These are phyloP conservation scores for Caenorhabditis sulstoni DNA, from an alignment of 2,888 invertebrate species.

Conservation along the genomic window DNA sequence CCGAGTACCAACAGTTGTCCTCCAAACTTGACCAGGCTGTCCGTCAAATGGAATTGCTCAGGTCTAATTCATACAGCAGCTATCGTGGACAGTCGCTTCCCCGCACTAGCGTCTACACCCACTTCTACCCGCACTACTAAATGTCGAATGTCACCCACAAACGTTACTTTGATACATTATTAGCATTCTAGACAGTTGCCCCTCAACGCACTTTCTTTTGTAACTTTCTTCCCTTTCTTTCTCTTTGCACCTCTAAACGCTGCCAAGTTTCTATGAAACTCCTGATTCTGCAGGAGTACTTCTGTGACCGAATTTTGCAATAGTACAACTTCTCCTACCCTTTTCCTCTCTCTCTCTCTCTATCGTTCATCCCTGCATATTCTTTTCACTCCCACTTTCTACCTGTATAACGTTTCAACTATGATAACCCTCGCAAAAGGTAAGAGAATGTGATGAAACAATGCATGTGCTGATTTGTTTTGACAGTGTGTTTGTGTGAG, in stretches of 20 bases:
- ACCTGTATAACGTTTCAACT: conserved; percentile 43
- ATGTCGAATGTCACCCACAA: conserved; percentile 17
- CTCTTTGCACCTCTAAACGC: conserved; percentile 33
- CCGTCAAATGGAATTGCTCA: conserved; percentile 80
- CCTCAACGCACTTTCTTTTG: neutral
- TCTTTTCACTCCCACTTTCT: conserved; percentile 17
- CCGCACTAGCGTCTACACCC: conserved; percentile 78
- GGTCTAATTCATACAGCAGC: conserved; percentile 75
- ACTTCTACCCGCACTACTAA: conserved; percentile 80
- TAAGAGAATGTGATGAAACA: conserved; percentile 47
- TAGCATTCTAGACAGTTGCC: neutral
- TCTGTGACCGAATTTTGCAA: neutral
- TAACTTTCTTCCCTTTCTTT: conserved; percentile 3
- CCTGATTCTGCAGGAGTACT: conserved; percentile 60
- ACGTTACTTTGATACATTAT: neutral
- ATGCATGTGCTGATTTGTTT: conserved; percentile 2
- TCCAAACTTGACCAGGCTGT: conserved; percentile 78
- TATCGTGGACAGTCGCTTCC: conserved; percentile 73
- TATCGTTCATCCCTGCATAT: neutral
- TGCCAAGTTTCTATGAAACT: conserved; percentile 35
- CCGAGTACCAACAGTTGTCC: conserved; percentile 77
- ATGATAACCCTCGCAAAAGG: conserved; percentile 32
- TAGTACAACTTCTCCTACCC: conserved; percentile 24
- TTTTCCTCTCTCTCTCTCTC: too few species aligned
- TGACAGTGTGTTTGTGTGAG: neutral